Percentiles rank a stretch among this genome's conserved stretches.
Evolutionary conservation across 2,113 vertebrate genomes (phyloP).

Genomic region (Cettia cetti): DNA sequence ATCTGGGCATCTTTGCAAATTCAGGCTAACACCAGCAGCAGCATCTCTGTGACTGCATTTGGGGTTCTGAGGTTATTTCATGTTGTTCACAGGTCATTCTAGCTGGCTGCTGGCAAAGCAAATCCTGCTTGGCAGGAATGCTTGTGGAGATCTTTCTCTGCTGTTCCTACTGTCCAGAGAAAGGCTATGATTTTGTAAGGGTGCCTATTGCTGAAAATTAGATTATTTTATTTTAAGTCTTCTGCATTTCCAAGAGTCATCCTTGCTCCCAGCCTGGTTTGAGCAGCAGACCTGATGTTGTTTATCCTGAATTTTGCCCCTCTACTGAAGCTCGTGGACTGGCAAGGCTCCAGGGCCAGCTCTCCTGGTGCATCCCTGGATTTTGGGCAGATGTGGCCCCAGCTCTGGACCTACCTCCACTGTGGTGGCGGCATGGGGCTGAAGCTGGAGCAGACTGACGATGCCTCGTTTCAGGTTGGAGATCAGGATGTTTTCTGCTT

Average conservation of each 20-base stretch:
- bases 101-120: not conserved
- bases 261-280: not conserved
- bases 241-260: not conserved
- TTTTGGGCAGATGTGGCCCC: not conserved
- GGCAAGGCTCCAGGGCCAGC: not conserved
- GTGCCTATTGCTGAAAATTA: not conserved
- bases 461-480: constrained; percentile 63
- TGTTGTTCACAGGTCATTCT: not conserved
- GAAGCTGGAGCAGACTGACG: constrained; percentile 54
- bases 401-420: constrained; percentile 42
- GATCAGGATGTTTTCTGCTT: not conserved
- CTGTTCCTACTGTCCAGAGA: not conserved
- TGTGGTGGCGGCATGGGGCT: not conserved
- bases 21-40: not conserved
- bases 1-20: not conserved
- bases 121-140: not conserved
- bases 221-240: not conserved
- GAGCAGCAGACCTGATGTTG: not conserved
- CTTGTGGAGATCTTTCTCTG: not conserved
- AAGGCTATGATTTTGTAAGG: not conserved
- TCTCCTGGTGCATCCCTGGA: not conserved
- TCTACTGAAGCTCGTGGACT: not conserved
- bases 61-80: not conserved
- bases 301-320: not conserved
- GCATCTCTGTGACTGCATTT: not conserved